Percentiles rank a stretch among this genome's conserved stretches.
These are phyloP conservation scores for Ectemnius continuus DNA, from an alignment of 2,888 invertebrate species.

Conservation along the genomic window DNA sequence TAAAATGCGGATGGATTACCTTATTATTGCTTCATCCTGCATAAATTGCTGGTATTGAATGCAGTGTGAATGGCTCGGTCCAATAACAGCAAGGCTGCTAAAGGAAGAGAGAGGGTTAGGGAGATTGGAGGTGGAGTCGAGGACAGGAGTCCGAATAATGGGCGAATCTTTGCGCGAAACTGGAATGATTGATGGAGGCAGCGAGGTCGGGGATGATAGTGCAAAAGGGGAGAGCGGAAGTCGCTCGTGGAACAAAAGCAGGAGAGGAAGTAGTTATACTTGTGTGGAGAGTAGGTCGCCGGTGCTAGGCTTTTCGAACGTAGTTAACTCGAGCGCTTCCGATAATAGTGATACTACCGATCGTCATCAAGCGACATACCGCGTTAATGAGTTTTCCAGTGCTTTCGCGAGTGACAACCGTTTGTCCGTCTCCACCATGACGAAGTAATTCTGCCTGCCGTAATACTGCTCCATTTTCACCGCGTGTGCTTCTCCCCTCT, in stretches of 20 bases:
- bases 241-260: conserved; percentile 57
- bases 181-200: conserved; percentile 64
- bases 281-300: conserved; percentile 47
- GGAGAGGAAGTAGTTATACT: conserved; percentile 57
- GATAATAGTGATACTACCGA: conserved; percentile 61
- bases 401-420: conserved; percentile 43
- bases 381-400: conserved; percentile 56
- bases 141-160: conserved; percentile 52
- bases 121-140: conserved; percentile 17
- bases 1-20: neutral
- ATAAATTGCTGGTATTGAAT: conserved; percentile 28
- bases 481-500: too few relatives aligned
- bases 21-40: conserved; percentile 11
- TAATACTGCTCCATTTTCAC: neutral
- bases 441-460: conserved; percentile 26
- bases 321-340: conserved; percentile 58
- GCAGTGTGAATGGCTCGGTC: conserved; percentile 34
- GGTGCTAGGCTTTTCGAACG: conserved; percentile 46
- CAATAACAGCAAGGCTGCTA: conserved; percentile 2
- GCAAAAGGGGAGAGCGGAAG: conserved; percentile 34
- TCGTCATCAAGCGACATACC: conserved; percentile 50
- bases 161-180: conserved; percentile 59
- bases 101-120: conserved; percentile 19
- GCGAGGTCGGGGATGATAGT: conserved; percentile 9
- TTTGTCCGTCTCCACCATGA: conserved; percentile 50